Conservation (phyloP, 1,140 invertebrate species). For the Reticulitermes speratus region DNA sequence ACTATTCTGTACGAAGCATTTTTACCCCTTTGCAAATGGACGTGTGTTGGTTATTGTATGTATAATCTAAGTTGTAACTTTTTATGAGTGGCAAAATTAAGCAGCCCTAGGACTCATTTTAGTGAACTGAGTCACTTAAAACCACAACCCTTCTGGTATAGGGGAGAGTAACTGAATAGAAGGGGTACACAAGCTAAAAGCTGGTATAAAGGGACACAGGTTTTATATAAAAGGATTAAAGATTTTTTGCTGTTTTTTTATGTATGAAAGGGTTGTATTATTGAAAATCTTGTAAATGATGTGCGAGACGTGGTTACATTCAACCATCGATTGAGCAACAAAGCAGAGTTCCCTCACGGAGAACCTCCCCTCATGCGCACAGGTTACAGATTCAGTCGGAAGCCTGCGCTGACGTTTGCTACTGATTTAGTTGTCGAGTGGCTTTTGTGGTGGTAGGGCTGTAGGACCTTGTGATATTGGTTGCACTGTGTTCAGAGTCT, state of each 20-base stretch:
- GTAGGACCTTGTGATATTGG: not conserved
- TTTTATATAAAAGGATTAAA: conserved; percentile 13
- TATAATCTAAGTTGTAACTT: not conserved
- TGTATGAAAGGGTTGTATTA: not conserved
- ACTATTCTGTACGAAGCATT: too few species aligned
- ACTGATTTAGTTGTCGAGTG: not conserved
- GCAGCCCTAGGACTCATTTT: conserved; percentile 8
- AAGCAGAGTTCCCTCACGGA: not conserved
- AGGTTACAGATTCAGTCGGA: not conserved
- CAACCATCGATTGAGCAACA: not conserved
- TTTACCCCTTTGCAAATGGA: not conserved
- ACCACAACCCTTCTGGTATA: not conserved
- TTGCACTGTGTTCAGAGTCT: not conserved
- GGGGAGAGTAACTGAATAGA: not conserved
- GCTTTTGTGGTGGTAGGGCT: not conserved
- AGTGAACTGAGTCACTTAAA: not conserved
- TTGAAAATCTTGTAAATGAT: conserved; percentile 6
- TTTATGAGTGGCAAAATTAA: not conserved
- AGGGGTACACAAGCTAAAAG: not conserved
- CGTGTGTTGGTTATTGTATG: not conserved
- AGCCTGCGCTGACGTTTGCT: not conserved
- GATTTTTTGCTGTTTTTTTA: not conserved
- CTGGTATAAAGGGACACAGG: not conserved
- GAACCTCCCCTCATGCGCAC: not conserved
- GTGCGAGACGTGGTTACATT: not conserved